These are phyloP conservation scores for Leptodactylus fallax DNA, from an alignment of 2,797 vertebrate genomes.

Conservation along the genomic window DNA sequence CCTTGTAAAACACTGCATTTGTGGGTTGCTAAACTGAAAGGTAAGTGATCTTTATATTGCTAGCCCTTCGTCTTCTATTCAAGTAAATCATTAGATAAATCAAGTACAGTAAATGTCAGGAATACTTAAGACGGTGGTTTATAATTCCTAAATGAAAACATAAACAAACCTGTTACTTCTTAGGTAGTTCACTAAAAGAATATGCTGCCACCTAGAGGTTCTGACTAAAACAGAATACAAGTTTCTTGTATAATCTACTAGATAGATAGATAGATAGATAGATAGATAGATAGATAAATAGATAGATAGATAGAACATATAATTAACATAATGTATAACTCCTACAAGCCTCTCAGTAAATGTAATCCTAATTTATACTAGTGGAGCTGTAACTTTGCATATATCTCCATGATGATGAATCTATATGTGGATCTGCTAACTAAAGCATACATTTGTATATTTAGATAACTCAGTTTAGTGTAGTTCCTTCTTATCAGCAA, in stretches of 20 bases:
- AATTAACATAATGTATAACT: not conserved
- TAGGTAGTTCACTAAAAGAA: constrained; percentile 35
- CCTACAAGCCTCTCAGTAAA: not conserved
- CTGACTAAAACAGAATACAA: not conserved
- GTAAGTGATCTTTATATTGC: constrained; percentile 49
- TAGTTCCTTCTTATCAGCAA: too few relatives aligned
- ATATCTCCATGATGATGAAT: too few relatives aligned
- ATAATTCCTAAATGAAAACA: constrained; percentile 29
- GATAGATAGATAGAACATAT: too few relatives aligned
- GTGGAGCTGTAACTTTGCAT: too few relatives aligned
- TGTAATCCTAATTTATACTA: not conserved
- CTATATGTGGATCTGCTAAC: too few relatives aligned
- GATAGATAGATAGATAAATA: too few relatives aligned
- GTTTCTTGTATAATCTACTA: not conserved
- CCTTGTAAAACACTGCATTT: not conserved
- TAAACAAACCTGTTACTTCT: constrained; percentile 25
- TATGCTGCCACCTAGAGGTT: constrained; percentile 58
- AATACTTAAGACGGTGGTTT: constrained; percentile 40
- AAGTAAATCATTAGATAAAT: constrained; percentile 58
- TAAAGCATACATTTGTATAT: not conserved
- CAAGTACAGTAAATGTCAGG: constrained; percentile 49
- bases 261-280: too few relatives aligned
- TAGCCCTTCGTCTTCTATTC: constrained; percentile 35
- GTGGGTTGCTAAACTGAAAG: constrained; percentile 31
- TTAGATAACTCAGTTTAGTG: not conserved